Conservation (phyloP, 2,797 vertebrate species). For the Poeciliopsis presidionis region DNA sequence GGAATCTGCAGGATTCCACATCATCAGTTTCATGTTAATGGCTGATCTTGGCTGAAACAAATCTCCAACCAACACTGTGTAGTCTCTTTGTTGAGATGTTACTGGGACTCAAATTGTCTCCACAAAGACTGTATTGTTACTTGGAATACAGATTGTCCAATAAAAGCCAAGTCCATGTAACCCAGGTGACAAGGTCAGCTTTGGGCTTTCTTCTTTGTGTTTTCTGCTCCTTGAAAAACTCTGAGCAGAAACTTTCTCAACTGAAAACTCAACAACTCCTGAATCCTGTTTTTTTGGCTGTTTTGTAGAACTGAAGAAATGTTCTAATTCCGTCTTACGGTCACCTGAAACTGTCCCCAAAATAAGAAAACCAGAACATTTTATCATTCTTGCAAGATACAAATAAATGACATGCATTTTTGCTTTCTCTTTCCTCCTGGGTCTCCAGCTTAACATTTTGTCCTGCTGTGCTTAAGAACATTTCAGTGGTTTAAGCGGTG, state of each 20-base stretch:
- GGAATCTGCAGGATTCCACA: neutral
- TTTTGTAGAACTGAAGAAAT: neutral
- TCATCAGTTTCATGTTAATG: neutral
- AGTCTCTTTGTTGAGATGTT: neutral
- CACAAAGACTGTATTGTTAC: neutral
- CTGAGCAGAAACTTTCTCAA: neutral
- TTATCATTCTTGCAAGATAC: neutral
- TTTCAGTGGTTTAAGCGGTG: slow-evolving; percentile 3
- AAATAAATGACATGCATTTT: neutral
- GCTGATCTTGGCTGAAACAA: neutral
- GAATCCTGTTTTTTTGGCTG: neutral
- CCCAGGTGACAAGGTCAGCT: neutral
- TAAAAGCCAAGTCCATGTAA: neutral
- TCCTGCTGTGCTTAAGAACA: neutral
- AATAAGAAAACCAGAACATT: neutral
- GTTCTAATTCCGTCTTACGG: neutral
- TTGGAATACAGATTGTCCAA: neutral
- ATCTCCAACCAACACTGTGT: neutral
- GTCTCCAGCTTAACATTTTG: neutral
- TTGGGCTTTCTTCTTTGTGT: neutral
- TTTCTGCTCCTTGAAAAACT: neutral
- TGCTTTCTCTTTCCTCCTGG: neutral
- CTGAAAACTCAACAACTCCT: neutral
- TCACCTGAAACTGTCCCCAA: neutral
- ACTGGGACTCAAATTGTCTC: neutral